A percentile compares a stretch with the other conserved stretches of the same genome.
Conservation (phyloP, 1,140 invertebrate species). For the Heliconius congener region DNA sequence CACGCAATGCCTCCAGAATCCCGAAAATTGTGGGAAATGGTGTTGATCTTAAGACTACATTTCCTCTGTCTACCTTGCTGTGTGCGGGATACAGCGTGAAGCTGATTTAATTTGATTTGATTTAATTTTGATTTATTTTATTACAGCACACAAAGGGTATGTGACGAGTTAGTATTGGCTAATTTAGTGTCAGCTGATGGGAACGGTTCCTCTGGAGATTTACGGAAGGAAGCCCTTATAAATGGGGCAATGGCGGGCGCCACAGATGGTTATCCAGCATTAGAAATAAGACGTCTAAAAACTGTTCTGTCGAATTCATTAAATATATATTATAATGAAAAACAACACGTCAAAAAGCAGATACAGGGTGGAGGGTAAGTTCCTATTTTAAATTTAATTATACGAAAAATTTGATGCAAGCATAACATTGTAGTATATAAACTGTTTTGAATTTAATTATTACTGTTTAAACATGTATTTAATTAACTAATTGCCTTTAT, state of each 20-base stretch:
- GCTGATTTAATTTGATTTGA: too few relatives aligned
- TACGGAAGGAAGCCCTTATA: slow-evolving; percentile 68
- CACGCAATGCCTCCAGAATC: too few relatives aligned
- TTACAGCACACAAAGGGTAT: slow-evolving; percentile 72
- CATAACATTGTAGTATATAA: background rate
- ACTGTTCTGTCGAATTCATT: slow-evolving; percentile 83
- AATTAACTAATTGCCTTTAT: too few relatives aligned
- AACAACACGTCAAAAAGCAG: slow-evolving; percentile 97
- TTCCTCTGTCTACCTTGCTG: too few relatives aligned
- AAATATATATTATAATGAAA: slow-evolving; percentile 94
- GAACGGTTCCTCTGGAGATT: slow-evolving; percentile 57
- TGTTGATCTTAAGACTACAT: too few relatives aligned
- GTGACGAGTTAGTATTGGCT: slow-evolving; percentile 67
- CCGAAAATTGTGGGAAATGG: too few relatives aligned
- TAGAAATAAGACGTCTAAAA: slow-evolving; percentile 64
- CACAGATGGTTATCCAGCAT: slow-evolving; percentile 65
- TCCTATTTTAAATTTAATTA: slow-evolving; percentile 5
- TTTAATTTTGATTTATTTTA: background rate
- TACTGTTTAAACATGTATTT: too few relatives aligned
- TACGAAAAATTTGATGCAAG: background rate
- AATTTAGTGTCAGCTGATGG: slow-evolving; percentile 66
- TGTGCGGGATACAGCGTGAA: too few relatives aligned
- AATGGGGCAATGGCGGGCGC: slow-evolving; percentile 73
- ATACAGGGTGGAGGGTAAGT: slow-evolving; percentile 82
- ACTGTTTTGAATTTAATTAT: too few relatives aligned